Percentiles rank a stretch among this genome's conserved stretches.
These are phyloP conservation scores for Megastigmus dorsalis DNA, from an alignment of 2,888 invertebrate species.

Conservation along the genomic window DNA sequence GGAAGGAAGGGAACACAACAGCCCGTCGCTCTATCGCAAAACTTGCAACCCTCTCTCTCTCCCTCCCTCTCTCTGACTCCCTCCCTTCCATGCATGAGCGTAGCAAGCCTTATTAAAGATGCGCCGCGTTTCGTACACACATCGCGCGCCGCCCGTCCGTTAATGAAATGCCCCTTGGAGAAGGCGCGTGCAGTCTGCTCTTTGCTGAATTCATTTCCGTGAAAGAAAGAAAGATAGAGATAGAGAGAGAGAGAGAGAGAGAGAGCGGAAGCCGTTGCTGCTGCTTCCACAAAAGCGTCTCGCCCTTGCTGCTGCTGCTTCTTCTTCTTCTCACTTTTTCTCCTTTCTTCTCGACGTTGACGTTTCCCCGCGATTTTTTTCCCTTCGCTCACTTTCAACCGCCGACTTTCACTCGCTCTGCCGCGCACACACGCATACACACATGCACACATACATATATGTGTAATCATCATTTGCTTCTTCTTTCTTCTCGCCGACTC, in stretches of 20 bases:
- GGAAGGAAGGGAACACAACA: no score
- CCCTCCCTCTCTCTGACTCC: neutral
- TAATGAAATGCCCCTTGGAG: slow-evolving; percentile 34
- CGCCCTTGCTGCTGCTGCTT: no score
- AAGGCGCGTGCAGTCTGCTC: no score
- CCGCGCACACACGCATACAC: no score
- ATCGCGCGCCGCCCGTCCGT: no score
- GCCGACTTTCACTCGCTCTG: neutral
- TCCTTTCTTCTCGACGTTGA: neutral
- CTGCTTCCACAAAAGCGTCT: slow-evolving; percentile 37
- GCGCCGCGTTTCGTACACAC: neutral
- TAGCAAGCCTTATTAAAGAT: slow-evolving; percentile 4
- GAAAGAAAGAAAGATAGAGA: no score
- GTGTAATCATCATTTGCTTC: no score
- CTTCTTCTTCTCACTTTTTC: neutral
- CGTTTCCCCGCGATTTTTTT: slow-evolving; percentile 10
- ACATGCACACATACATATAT: no score
- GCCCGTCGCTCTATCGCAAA: no score
- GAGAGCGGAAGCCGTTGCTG: no score
- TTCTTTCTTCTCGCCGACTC: neutral
- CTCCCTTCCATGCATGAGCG: neutral
- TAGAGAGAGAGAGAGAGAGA: no score
- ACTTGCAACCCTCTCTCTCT: neutral
- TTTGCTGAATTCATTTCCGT: slow-evolving; percentile 40
- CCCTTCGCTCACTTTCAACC: slow-evolving; percentile 8